Base-by-base conservation (phyloP, 2,888 invertebrate genomes). In the Cacoxenus indagator region DNA sequence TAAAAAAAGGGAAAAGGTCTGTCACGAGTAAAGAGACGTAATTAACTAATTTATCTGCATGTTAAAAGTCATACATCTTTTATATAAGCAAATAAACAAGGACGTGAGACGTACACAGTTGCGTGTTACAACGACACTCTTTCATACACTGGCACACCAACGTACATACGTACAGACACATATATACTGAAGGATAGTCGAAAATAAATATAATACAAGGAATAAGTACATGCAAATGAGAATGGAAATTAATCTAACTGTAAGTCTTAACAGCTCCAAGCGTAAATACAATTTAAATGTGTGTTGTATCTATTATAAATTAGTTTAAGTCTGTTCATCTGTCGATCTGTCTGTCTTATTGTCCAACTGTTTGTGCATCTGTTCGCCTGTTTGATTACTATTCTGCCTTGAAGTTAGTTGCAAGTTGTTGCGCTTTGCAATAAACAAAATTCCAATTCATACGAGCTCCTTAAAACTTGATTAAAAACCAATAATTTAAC, bases 51-150 rank as follows among this genome's bases (percentile, higher is more conserved):
- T 68, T 72, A 64, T 74, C 64, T 77, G 71, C 70, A 78, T 76
- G 74, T 80, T 82, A 72, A 78, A 81, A 84, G 77, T 76, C 78
- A 71, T 77, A 81, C 75, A 75, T 84, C 83, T 80, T 83, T 81
- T 77, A 80, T 74, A 70, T 79, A 73, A 73, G 19, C 45, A 46
- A 45, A 61, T 37, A 24, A 29, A 62, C 22, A 74, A 69, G 71
- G 64, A 71, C 64, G 57, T 67, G 27, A n/a, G 62, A 65, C 37
- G 64, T 61, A 46, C 26, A 24, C 22, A 62, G 6, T 48, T 19
- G 8, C n/a, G n/a, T 48, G 9, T 19, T 43, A 37, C 65, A 73
- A 51, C 51, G 8, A 64, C 29, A 68, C 26, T 65, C 43, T 45
- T 11, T 29, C 31, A 27, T 27, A 69, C 54, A 55, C 37, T 24